phyloP scores from a whole-genome alignment of 2,888 invertebrate genomes.

The Bombyx huttoni region DNA sequence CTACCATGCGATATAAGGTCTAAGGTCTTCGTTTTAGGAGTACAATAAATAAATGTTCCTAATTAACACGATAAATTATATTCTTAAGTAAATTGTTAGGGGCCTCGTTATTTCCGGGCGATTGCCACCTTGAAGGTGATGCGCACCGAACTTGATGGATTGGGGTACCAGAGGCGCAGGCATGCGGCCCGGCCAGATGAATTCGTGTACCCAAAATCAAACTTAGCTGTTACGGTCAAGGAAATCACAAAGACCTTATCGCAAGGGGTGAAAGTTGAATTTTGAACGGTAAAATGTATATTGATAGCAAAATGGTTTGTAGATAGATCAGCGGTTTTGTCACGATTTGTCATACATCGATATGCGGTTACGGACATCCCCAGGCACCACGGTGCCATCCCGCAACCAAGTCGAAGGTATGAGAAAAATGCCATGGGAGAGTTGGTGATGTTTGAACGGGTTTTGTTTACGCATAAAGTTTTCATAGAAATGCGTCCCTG shows the following conservation, averaged over 20 bases:
- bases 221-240: slow-evolving; percentile 17
- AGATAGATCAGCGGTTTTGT: slow-evolving; percentile 66
- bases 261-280: slow-evolving; percentile 19
- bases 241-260: slow-evolving; percentile 12
- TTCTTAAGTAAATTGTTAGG: slow-evolving; percentile 2
- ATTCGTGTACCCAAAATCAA: slow-evolving; percentile 40
- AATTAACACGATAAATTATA: not conserved
- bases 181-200: slow-evolving; percentile 50
- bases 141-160: slow-evolving; percentile 66
- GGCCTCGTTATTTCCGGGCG: slow-evolving; percentile 44
- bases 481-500: not conserved
- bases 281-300: slow-evolving; percentile 6
- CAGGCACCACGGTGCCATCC: slow-evolving; percentile 32
- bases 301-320: slow-evolving; percentile 16
- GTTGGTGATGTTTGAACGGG: slow-evolving; percentile 5
- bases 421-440: slow-evolving; percentile 61
- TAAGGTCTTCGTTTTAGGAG: too few relatives aligned
- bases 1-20: too few relatives aligned
- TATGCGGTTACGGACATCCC: slow-evolving; percentile 47
- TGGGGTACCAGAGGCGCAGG: slow-evolving; percentile 51
- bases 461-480: not conserved
- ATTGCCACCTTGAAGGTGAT: slow-evolving; percentile 61
- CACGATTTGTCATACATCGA: slow-evolving; percentile 68
- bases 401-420: slow-evolving; percentile 52
- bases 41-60: not conserved